Base-by-base conservation (phyloP, 2,888 invertebrate genomes). In the Labia minor region DNA sequence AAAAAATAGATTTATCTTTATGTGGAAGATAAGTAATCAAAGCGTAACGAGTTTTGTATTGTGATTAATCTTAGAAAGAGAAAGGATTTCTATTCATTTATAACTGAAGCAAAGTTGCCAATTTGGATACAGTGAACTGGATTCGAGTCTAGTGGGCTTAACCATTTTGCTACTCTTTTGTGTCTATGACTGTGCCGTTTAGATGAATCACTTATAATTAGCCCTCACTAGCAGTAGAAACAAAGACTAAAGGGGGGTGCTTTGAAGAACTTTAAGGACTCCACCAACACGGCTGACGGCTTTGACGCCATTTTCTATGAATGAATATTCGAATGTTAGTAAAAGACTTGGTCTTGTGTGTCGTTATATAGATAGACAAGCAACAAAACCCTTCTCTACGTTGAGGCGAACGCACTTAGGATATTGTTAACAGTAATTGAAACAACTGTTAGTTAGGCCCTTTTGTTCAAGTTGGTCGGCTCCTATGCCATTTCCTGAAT, bases 171-270 rank as follows among this genome's bases (percentile, higher is more conserved):
- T 11, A n/a, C n/a, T 16, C 49, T 14, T 8, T 49, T 49, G 49
- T 49, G 49, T 49, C 49, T 14, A 16, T 16, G 49, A n/a, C 49
- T 49, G n/a, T 49, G 49, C 49, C 49, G 49, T 49, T 49, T 49
- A 49, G 49, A 64, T 68, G 68, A 68, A 66, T 66, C 68, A 66
- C 61, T 68, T 21, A 65, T 68, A 68, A 68, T 68, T 68, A 68
- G 68, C 61, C 19, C 61, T 68, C 66, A 68, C 66, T 68, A 61
- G 66, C 18, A 61, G 37, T 63, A 66, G 68, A 68, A 66, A 68
- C 68, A 68, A 66, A 64, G 64, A 21, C 49, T 62, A n/a, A n/a
- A n/a, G n/a, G n/a, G n/a, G 33, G 37, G 33, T 37, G 65, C 21
- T 37, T 49, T 49, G 49, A 49, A 49, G 49, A 49, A 49, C 49